Base-by-base conservation (phyloP, 2,113 vertebrate species). In the Catagonus wagneri region DNA sequence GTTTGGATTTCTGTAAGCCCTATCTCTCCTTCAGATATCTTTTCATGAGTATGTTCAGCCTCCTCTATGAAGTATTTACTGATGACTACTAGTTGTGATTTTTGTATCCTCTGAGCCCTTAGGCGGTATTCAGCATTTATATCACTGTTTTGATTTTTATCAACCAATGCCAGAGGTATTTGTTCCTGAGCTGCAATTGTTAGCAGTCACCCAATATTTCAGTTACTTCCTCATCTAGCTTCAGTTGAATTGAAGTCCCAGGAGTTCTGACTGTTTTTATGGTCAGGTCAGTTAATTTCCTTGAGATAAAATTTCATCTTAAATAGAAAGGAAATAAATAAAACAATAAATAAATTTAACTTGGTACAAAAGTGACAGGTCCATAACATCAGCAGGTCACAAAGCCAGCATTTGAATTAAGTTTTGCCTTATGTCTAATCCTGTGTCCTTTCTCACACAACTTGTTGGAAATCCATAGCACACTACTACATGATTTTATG, bases 271-370 rank as follows among this genome's bases (percentile, higher is more conserved):
- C 29, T 76, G 90, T 63, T 5, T 95, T 88, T 93, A 44, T 91
- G 76, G 23, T 80, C 44, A 97, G 74, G 29, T 71, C 83, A 86
- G 22, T 92, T 84, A 72, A 94, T 58, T 81, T 94, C 39, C 52
- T 89, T 25, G 6, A 94, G 39, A 89, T 89, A 96, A 95, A 96
- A 85, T 93, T 85, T 84, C 52, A 61, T 88, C n/a, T 44, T 61
- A 92, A 32, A 36, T 83, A 81, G 34, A 86, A 83, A 91, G 6
- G 32, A 89, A 93, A 88, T 92, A 90, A 74, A n/a, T 50, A 65
- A 94, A 78, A 90, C 36, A 90, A 95, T 90, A 95, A 81, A 95
- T 92, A 90, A 76, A 72, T 85, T 95, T 78, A 93, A 76, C 19
- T 13, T 91, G 44, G 90, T 93, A 85, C 13, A 78, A 83, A 96